Conservation (phyloP, 2,797 vertebrate species). For the Melanotaenia maccullochi region DNA sequence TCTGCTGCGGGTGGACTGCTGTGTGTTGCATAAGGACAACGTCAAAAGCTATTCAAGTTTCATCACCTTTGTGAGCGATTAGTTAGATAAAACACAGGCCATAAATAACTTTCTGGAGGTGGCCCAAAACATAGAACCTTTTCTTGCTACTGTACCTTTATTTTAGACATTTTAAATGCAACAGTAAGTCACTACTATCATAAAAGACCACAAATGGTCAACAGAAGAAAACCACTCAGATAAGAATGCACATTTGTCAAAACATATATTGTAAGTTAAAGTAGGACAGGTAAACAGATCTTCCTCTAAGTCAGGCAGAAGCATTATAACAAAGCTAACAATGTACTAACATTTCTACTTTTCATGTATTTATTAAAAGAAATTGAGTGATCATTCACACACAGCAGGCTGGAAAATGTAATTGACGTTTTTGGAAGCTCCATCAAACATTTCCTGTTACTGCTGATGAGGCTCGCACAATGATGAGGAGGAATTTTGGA, state of each 20-base stretch:
- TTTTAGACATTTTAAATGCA: slow-evolving; percentile 23
- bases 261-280: slow-evolving; percentile 37
- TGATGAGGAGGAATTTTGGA: slow-evolving; percentile 18
- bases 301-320: slow-evolving; percentile 6
- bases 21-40: slow-evolving; percentile 39
- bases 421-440: slow-evolving; percentile 21
- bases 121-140: too few species aligned
- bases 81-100: slow-evolving; percentile 17
- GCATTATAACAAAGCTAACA: slow-evolving; percentile 8
- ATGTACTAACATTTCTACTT: slow-evolving; percentile 7
- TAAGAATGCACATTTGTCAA: slow-evolving; percentile 48
- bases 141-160: neutral
- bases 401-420: slow-evolving; percentile 20
- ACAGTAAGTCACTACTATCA: slow-evolving; percentile 41
- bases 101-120: slow-evolving; percentile 17
- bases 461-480: slow-evolving; percentile 15
- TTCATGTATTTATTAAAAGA: slow-evolving; percentile 13
- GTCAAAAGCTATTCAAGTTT: slow-evolving; percentile 47
- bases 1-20: slow-evolving; percentile 32
- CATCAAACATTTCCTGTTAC: slow-evolving; percentile 24
- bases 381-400: slow-evolving; percentile 20
- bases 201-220: slow-evolving; percentile 32
- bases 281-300: neutral
- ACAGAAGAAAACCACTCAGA: slow-evolving; percentile 35
- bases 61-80: slow-evolving; percentile 51